Evolutionary conservation across 2,113 vertebrate genomes (phyloP).

Genomic region (Patagioenas fasciata): DNA sequence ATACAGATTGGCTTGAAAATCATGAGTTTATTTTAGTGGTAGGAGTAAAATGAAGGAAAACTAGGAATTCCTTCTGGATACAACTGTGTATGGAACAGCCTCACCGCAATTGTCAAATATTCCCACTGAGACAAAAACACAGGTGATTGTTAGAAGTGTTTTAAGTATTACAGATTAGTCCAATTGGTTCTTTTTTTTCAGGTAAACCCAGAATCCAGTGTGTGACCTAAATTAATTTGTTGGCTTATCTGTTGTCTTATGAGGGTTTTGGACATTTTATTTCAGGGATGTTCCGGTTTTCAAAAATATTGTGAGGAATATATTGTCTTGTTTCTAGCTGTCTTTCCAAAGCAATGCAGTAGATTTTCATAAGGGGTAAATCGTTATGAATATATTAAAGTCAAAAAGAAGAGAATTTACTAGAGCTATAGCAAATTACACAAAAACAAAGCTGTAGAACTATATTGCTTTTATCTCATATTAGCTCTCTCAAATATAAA

Average conservation of each 20-base stretch:
- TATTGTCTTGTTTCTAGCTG: neutral
- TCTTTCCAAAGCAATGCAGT: neutral
- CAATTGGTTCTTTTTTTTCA: neutral
- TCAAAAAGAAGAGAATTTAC: neutral
- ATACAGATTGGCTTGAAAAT: neutral
- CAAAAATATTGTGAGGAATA: conserved; percentile 6
- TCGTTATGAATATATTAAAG: neutral
- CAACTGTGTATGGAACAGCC: neutral
- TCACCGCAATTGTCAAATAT: neutral
- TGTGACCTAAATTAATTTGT: conserved; percentile 2
- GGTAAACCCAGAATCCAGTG: neutral
- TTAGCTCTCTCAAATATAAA: neutral
- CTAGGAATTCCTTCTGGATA: neutral
- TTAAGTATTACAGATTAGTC: neutral
- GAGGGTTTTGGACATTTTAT: neutral
- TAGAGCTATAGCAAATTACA: neutral
- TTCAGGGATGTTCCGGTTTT: conserved; percentile 25
- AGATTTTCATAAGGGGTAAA: neutral
- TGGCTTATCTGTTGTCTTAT: conserved; percentile 11
- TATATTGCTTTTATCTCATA: neutral
- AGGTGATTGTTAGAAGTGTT: conserved; percentile 6
- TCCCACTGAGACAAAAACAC: conserved; percentile 30
- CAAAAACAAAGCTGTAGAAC: neutral
- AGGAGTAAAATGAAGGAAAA: neutral
- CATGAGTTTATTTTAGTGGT: neutral